Base-by-base conservation (phyloP, 2,113 vertebrate genomes). In the Syngnathoides biaculeatus region DNA sequence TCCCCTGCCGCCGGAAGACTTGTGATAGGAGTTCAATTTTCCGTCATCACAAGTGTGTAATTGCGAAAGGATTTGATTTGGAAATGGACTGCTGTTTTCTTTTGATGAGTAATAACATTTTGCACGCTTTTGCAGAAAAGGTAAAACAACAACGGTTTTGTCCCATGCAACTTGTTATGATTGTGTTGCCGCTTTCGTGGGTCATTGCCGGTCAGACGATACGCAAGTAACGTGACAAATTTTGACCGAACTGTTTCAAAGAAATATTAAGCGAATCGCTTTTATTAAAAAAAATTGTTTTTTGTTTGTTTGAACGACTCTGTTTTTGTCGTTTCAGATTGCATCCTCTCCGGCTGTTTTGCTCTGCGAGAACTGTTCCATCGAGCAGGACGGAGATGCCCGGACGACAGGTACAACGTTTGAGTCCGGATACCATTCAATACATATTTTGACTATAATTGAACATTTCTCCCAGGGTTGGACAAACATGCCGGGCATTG, bases 311-410 rank as follows among this genome's bases (percentile, higher is more conserved):
- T 69, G 60, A 50, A 68, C 87, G 85, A 90, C 79, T 90, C 80
- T 84, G 82, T 61, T 20, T 0, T 35, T 72, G 67, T 66, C 70
- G 65, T 77, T 87, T 59, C 89, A 98, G 95, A 82, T 89, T 48
- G 87, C 77, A 70, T 92, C 75, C 64, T 83, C 90, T n/a, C 82
- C 69, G 38, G 83, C 90, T 74, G 81, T 88, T 80, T 91, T 86
- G 8, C 77, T 93, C 45, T 96, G 95, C 57, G 94, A 96, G 91
- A 97, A 98, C 82, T 96, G 93, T 79, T 83, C 91, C 79, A 89
- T 83, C 61, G 20, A 78, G 63, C 75, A 86, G 4, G 80, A 71
- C 35, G 64, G 75, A 65, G 17, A 74, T 71, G 77, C 79, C 39
- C 82, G 79, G 78, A 56, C 84, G 84, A 71, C 74, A 91, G 91